Evolutionary conservation across 2,888 invertebrate genomes (phyloP).

Genomic region (Stramonita haemastoma): DNA sequence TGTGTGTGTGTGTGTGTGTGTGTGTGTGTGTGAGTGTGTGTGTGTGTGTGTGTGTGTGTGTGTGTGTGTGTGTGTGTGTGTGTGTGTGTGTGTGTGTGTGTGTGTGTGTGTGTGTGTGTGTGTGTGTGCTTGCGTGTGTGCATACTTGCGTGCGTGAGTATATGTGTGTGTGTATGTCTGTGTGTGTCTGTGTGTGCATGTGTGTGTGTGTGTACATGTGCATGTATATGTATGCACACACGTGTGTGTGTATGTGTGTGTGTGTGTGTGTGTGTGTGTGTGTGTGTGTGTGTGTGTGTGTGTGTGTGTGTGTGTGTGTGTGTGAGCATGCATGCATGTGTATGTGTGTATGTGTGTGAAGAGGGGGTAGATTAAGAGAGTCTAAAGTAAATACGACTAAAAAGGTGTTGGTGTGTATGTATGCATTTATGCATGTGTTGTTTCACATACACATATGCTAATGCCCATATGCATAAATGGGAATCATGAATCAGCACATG

Average conservation of each 20-base stretch:
- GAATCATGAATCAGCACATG: too few species aligned
- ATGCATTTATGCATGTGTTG: too few species aligned
- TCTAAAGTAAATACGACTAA: too few species aligned
- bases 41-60: too few species aligned
- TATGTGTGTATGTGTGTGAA: neutral
- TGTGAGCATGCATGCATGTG: neutral
- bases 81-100: neutral
- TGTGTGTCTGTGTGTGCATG: neutral
- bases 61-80: neutral
- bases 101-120: constrained; percentile 1
- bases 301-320: neutral
- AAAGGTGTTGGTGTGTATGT: too few species aligned
- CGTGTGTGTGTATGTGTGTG: constrained; percentile 29
- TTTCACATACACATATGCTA: too few species aligned
- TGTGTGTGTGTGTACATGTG: constrained; percentile 16
- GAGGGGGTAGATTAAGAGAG: neutral
- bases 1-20: too few species aligned
- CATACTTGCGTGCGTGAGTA: neutral
- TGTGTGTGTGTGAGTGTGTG: too few species aligned
- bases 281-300: neutral
- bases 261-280: constrained; percentile 34
- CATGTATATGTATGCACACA: neutral
- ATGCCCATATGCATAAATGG: too few species aligned
- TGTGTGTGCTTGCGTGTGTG: neutral
- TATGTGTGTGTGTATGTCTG: constrained; percentile 5